These are phyloP conservation scores for Pseudomyrmex gracilis DNA, from an alignment of 1,140 invertebrate species.

Conservation along the genomic window DNA sequence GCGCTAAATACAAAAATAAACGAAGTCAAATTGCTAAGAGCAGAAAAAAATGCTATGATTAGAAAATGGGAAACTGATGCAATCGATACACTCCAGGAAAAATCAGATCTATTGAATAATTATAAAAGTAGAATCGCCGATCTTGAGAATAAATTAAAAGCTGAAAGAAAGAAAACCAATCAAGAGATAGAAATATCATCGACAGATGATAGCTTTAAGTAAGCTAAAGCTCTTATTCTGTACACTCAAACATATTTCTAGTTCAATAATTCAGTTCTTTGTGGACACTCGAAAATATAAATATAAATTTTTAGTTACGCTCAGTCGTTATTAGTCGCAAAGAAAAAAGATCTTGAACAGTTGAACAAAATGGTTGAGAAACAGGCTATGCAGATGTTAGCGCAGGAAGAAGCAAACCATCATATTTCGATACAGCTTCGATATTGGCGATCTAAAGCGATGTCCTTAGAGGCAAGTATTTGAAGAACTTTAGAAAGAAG, in stretches of 20 bases:
- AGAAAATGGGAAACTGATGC: conserved; percentile 72
- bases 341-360: conserved; percentile 77
- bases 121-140: conserved; percentile 76
- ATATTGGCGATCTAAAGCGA: conserved; percentile 76
- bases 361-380: conserved; percentile 75
- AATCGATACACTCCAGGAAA: conserved; percentile 66
- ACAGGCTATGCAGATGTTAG: conserved; percentile 74
- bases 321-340: conserved; percentile 71
- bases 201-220: conserved; percentile 46
- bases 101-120: conserved; percentile 71
- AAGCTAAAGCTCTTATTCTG: conserved; percentile 34
- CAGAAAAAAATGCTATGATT: conserved; percentile 79
- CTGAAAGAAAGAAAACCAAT: conserved; percentile 70
- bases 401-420: conserved; percentile 75
- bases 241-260: conserved; percentile 20
- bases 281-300: not conserved
- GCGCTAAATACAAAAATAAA: conserved; percentile 78
- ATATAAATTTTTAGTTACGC: conserved; percentile 73
- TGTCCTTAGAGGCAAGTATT: conserved; percentile 68
- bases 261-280: not conserved
- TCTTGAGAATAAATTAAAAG: conserved; percentile 76
- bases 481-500: not conserved
- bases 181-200: conserved; percentile 50
- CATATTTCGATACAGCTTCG: conserved; percentile 72
- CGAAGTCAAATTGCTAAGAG: conserved; percentile 82